A percentile compares a stretch with the other conserved stretches of the same genome.
Conservation (phyloP, 1,140 invertebrate species). For the Heliconius melpomene region DNA sequence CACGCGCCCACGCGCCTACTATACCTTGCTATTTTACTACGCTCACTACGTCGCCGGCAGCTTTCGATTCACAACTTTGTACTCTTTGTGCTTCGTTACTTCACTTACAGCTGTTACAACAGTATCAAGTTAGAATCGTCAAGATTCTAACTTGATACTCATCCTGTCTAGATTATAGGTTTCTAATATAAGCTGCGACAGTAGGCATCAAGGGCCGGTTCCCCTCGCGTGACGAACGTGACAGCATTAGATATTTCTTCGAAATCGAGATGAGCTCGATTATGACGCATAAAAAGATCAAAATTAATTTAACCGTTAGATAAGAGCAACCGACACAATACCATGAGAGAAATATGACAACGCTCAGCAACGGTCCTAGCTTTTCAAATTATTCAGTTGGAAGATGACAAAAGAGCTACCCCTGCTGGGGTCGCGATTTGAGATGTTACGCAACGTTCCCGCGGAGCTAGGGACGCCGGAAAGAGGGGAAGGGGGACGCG, state of each 20-base stretch:
- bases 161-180: background rate
- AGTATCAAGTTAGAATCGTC: background rate
- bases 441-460: constrained; percentile 39
- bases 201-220: background rate
- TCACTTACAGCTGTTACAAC: background rate
- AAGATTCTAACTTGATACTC: background rate
- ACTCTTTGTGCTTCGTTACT: no score
- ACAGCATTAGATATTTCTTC: constrained; percentile 35
- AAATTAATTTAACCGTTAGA: constrained; percentile 39
- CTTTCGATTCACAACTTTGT: constrained; percentile 26
- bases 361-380: constrained; percentile 40
- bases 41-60: constrained; percentile 19
- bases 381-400: constrained; percentile 42
- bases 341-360: constrained; percentile 32
- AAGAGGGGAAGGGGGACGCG: constrained; percentile 21
- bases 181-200: background rate
- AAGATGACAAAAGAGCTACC: constrained; percentile 44
- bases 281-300: constrained; percentile 27
- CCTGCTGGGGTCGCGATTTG: constrained; percentile 36
- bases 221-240: constrained; percentile 33
- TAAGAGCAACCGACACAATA: constrained; percentile 32
- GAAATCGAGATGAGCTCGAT: constrained; percentile 18
- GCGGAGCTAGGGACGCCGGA: constrained; percentile 18
- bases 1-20: background rate
- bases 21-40: constrained; percentile 27